A percentile compares a stretch with the other conserved stretches of the same genome.
Conservation (phyloP, 2,113 vertebrate genomes). For the Daphoenositta chrysoptera region DNA sequence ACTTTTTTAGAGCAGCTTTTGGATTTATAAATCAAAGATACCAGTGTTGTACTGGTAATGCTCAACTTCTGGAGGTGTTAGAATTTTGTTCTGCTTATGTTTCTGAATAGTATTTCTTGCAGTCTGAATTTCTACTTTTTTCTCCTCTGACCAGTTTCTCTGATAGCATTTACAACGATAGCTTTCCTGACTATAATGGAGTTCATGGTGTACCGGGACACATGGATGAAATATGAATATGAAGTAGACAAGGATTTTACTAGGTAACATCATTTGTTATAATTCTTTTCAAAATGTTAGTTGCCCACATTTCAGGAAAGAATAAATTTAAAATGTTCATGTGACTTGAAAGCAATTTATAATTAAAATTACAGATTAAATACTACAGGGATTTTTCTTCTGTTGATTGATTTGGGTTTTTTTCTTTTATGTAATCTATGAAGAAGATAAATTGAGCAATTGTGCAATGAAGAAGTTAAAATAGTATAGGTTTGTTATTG, state of each 20-base stretch:
- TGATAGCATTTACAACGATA: slow-evolving; percentile 92
- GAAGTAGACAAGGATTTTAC: slow-evolving; percentile 97
- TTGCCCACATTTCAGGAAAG: not conserved
- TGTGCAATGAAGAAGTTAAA: not conserved
- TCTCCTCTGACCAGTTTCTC: slow-evolving; percentile 81
- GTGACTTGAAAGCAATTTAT: not conserved
- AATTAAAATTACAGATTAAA: not conserved
- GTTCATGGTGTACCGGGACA: slow-evolving; percentile 93
- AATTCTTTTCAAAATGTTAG: not conserved
- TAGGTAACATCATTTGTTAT: slow-evolving; percentile 77
- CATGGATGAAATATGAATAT: slow-evolving; percentile 98
- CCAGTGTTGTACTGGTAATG: not conserved
- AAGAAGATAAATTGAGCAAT: not conserved
- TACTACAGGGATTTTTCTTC: not conserved
- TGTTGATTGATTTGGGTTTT: not conserved
- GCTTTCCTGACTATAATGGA: slow-evolving; percentile 90
- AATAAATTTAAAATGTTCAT: not conserved
- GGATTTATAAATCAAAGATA: not conserved
- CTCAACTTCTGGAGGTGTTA: not conserved
- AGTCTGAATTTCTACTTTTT: not conserved
- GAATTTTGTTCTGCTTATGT: not conserved
- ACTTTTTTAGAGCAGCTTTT: not conserved
- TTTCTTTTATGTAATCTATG: not conserved
- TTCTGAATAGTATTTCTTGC: not conserved
- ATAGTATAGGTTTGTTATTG: not conserved